Evolutionary conservation across 53 echinoderm and acorn worm species (phyloP), one percentile per base, ranked within the genome.

Genomic region (Luidia sarsii): DNA sequence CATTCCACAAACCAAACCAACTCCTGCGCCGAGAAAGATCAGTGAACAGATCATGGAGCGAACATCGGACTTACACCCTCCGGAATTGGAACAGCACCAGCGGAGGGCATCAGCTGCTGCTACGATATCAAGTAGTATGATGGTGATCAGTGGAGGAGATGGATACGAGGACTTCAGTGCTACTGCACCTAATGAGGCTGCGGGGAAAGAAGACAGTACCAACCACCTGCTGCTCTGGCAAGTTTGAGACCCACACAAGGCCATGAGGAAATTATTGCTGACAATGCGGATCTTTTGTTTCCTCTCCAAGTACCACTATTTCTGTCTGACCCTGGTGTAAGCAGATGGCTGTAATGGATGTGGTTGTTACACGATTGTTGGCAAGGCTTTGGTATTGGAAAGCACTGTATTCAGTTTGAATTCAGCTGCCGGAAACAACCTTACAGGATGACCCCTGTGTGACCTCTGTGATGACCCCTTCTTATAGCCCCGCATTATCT

Each of bases 111-210:
- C 99, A 0, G 70, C 71, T 37, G 83, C 91, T 1, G 89, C 67
- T 11, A 45, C 88, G 7, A 72, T 91, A 18, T 74, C 64, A 46
- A 81, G 90, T 11, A 88, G 82, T 51, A 94, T 99, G 89, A 82
- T 99, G 84, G 99, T 99, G 27, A 99, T 99, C 2, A 99, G 99
- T 48, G 99, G 99, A 30, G 99, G 99, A 23, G 99, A 99, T 39
- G 99, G 99, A 0, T 99, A 99, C 37, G 99, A 99, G 51, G 99
- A 99, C 80, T 99, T 99, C 65, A 86, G 99, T 22, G 87, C 91
- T 11, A 94, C 94, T 15, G 65, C 94, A 11, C 91, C 99, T 21
- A 99, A 91, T 45, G 94, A 99, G 80, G 85, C 93, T 0, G 99
- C 99, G 0, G 99, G 99, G 4, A 94, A 93, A 61, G 99, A 99